Evolutionary conservation across 2,113 vertebrate genomes (phyloP), one percentile per base, ranked within the genome.

Genomic region (Pomatorhinus ruficollis): DNA sequence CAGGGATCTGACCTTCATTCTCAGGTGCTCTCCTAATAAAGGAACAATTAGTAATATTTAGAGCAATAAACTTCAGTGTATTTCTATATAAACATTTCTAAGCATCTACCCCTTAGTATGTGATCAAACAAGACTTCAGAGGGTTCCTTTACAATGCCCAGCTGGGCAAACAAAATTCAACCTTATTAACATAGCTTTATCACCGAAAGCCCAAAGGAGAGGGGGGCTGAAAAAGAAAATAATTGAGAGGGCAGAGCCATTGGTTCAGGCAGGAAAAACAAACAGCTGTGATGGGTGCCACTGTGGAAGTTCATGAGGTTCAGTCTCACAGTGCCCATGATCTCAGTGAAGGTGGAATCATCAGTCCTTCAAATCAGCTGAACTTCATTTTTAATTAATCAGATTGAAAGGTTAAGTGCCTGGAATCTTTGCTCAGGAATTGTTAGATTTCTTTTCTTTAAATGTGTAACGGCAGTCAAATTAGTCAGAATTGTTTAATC

Each of bases 401-500:
- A 71, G 47, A 80, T 42, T 64, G 54, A 57, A 90, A 83, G 47
- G 25, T 81, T 60, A 78, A 93, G 11, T 39, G 15, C 25, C 76
- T 42, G 17, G 28, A 87, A 86, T 92, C 85, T 84, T 81, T 68
- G 52, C 12, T 35, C 16, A 68, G 49, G 60, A 64, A 68, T 12
- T 92, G 15, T 75, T 68, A 68, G 40, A 79, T 72, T 75, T 54
- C 39, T 96, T 95, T 79, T 57, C 53, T 74, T 92, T 76, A 94
- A 81, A 94, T 39, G 60, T 45, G 4, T 54, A 84, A 85, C 7
- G 1, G 59, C 25, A 78, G 53, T 61, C 74, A 45, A 52, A 53
- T 95, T 61, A 93, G 42, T 87, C 87, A 92, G 33, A 57, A 68
- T 71, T 2, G 87, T 91, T 97, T 97, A 97, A 98, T 97, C 95